phyloP scores from a whole-genome alignment of 1,140 invertebrate genomes.

The Drosophila pachea region DNA sequence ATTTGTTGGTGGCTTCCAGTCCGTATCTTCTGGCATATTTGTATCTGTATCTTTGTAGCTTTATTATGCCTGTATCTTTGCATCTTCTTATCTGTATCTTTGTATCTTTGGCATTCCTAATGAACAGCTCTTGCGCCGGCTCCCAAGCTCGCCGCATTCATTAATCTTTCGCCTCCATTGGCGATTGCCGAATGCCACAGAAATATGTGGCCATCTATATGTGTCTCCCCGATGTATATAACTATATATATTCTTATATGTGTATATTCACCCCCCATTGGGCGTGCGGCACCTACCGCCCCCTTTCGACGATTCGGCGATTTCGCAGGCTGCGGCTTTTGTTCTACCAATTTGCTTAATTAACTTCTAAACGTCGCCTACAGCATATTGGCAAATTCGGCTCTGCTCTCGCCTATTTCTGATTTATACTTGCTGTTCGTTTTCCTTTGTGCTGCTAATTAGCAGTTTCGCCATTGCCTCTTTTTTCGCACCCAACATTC shows the following conservation, averaged over 20 bases:
- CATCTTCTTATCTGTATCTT: slow-evolving; percentile 6
- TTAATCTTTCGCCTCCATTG: slow-evolving; percentile 58
- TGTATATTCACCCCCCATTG: slow-evolving; percentile 16
- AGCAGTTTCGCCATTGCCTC: slow-evolving; percentile 51
- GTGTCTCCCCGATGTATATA: not conserved
- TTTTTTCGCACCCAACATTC: slow-evolving; percentile 12
- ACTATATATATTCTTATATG: slow-evolving; percentile 23
- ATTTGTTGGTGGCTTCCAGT: too few species aligned
- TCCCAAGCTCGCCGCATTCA: slow-evolving; percentile 48
- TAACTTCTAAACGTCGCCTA: slow-evolving; percentile 75
- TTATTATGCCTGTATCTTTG: too few species aligned
- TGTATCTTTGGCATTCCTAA: slow-evolving; percentile 25
- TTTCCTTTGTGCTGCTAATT: slow-evolving; percentile 49
- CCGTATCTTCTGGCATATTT: slow-evolving; percentile 15
- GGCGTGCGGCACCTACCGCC: not conserved
- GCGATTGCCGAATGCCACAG: slow-evolving; percentile 1
- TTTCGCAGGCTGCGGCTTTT: slow-evolving; percentile 36
- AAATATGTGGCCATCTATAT: slow-evolving; percentile 26
- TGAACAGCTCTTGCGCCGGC: slow-evolving; percentile 22
- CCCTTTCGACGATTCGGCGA: not conserved
- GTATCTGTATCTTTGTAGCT: too few species aligned
- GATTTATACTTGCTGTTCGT: slow-evolving; percentile 16
- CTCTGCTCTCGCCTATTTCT: slow-evolving; percentile 38
- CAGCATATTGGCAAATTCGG: slow-evolving; percentile 49
- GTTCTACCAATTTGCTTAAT: slow-evolving; percentile 70